Conservation (phyloP, 2,113 vertebrate species). For the Lepus timidus region DNA sequence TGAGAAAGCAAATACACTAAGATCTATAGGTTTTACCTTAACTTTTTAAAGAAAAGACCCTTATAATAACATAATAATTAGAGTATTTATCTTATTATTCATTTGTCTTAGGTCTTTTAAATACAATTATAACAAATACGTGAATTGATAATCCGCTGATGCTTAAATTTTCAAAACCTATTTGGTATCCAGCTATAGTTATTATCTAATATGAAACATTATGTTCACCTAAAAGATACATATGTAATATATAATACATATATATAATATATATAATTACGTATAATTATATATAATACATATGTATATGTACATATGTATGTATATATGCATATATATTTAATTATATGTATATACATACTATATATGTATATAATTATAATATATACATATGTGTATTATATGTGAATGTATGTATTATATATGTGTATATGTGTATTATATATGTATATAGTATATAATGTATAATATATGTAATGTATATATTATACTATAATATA, state of each 20-base stretch:
- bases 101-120: conserved; percentile 16
- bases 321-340: too few species aligned
- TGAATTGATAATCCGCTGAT: neutral
- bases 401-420: too few species aligned
- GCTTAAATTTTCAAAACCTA: neutral
- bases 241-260: neutral
- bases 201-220: neutral
- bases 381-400: too few species aligned
- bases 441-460: too few species aligned
- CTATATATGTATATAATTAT: too few species aligned
- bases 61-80: neutral
- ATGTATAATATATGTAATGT: neutral
- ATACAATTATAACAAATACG: neutral
- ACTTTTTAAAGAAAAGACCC: neutral
- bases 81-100: neutral
- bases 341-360: too few species aligned
- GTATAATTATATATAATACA: too few species aligned
- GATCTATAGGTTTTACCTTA: conserved; percentile 10
- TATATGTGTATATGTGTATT: too few species aligned
- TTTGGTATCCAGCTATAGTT: neutral
- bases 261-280: neutral
- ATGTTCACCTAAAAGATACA: neutral
- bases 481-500: neutral
- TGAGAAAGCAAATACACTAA: conserved; percentile 25
- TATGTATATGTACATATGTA: neutral